Evolutionary conservation across 2,888 invertebrate genomes (phyloP).

Genomic region (Nematopogon swammerdamellus): DNA sequence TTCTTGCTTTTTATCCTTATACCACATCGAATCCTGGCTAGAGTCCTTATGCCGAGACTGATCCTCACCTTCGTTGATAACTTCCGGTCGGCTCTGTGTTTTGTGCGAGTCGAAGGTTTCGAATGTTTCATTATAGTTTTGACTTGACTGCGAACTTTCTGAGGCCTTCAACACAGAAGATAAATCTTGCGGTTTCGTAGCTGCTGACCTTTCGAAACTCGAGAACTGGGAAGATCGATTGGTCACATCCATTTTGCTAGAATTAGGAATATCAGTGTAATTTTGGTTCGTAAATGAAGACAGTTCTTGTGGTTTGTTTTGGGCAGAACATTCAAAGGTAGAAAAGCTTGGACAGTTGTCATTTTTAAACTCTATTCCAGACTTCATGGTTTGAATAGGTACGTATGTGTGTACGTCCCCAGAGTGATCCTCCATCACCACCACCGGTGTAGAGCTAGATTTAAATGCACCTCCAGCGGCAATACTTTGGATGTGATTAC

Average conservation of each 20-base stretch:
- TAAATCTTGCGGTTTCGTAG: conserved; percentile 29
- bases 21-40: too few species aligned
- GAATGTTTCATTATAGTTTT: not conserved
- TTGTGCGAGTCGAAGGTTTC: not conserved
- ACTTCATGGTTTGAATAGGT: not conserved
- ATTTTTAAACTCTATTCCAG: not conserved
- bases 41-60: too few species aligned
- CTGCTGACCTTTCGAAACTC: conserved; percentile 32
- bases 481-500: too few species aligned
- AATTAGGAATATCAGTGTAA: not conserved
- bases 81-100: not conserved
- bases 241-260: not conserved
- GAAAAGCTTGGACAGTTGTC: not conserved
- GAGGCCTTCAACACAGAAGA: not conserved
- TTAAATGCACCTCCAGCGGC: too few species aligned
- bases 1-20: too few species aligned
- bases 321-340: not conserved
- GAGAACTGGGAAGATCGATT: conserved; percentile 10
- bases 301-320: not conserved
- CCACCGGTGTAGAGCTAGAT: too few species aligned
- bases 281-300: not conserved
- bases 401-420: not conserved
- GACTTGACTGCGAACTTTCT: not conserved
- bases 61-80: not conserved
- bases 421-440: too few species aligned